Percentiles rank a stretch among this genome's conserved stretches.
phyloP scores from a whole-genome alignment of 2,797 vertebrate genomes.

The Falco rusticolus region DNA sequence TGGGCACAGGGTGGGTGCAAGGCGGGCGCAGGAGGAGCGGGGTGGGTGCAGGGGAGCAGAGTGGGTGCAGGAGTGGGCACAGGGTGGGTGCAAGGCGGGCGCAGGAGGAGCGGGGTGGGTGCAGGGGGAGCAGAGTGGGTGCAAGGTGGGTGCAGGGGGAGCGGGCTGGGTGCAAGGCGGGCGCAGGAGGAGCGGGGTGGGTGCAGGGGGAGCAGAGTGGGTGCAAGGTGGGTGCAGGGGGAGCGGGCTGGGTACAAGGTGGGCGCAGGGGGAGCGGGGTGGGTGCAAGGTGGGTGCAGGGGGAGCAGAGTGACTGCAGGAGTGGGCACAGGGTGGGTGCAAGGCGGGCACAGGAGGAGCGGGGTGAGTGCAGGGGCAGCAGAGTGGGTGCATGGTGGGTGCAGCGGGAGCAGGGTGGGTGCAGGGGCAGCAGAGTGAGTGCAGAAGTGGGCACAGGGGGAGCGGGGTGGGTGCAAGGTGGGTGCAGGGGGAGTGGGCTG shows the following conservation, averaged over 20 bases:
- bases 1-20: too few relatives aligned
- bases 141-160: not conserved
- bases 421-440: not conserved
- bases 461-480: not conserved
- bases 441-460: not conserved
- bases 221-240: not conserved
- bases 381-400: too few relatives aligned
- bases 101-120: not conserved
- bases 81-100: not conserved
- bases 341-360: too few relatives aligned
- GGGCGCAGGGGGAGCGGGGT: too few relatives aligned
- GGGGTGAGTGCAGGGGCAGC: not conserved
- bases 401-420: too few relatives aligned
- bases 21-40: too few relatives aligned
- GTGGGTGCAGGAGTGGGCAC: too few relatives aligned
- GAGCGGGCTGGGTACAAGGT: too few relatives aligned
- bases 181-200: not conserved
- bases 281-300: not conserved
- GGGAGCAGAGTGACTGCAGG: too few relatives aligned
- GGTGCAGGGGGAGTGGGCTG: not conserved
- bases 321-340: too few relatives aligned
- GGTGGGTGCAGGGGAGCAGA: not conserved
- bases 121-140: not conserved
- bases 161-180: too few relatives aligned
- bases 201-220: not conserved